Conservation (phyloP, 2,888 invertebrate genomes). For the Hipparchia semele region DNA sequence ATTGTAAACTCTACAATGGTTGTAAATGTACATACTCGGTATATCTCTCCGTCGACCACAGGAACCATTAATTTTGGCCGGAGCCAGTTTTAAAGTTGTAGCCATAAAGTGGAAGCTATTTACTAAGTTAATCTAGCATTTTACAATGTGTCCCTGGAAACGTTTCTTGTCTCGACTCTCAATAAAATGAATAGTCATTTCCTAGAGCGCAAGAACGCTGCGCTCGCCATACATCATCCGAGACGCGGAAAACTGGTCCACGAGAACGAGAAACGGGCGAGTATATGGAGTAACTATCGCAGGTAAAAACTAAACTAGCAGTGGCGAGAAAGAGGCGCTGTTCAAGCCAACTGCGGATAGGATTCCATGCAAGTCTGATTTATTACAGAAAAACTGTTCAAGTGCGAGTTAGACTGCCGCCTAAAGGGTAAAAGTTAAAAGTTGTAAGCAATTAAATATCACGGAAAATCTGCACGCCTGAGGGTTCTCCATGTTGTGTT, state of each 20-base stretch:
- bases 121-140: conserved; percentile 1
- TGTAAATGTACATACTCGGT: background rate
- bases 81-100: background rate
- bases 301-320: background rate
- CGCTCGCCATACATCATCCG: background rate
- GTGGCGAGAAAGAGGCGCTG: background rate
- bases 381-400: background rate
- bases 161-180: background rate
- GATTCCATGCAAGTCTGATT: background rate
- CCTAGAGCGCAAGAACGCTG: background rate
- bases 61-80: background rate
- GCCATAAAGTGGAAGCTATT: background rate
- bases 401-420: too few relatives aligned
- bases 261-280: background rate
- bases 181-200: background rate
- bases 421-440: too few relatives aligned
- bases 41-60: background rate
- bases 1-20: background rate
- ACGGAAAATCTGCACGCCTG: too few relatives aligned
- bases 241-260: background rate
- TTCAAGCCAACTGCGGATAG: background rate
- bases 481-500: too few relatives aligned
- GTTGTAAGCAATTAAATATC: too few relatives aligned
- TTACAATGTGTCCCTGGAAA: background rate
- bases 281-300: background rate